Evolutionary conservation across 53 echinoderm and acorn worm species (phyloP), one percentile per base, ranked within the genome.

Genomic region (Holothuria leucospilota): DNA sequence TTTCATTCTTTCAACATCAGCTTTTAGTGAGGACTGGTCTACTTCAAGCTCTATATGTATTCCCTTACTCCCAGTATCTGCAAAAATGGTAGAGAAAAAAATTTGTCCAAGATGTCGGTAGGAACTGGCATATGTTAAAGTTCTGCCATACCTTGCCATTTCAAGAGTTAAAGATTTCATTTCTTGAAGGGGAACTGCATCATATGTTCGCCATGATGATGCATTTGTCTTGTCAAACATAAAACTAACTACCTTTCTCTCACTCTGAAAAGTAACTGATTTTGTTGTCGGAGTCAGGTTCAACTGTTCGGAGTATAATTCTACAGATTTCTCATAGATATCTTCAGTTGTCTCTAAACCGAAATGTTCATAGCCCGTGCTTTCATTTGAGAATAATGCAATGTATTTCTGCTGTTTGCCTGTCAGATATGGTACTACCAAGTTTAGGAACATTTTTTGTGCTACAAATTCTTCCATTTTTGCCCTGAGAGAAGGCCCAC

Each of bases 71-170:
- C 39, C 26, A 39, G 16, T 87, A 68, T 87, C 88, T 14, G 90
- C 60, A 80, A 99, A 99, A 49, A 99, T 81, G 12, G 94, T 95
- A 20, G 99, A 95, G 68, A 99, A 99, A 13, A 81, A 86, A 15
- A 87, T 59, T n/a, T 87, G 53, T 21, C 85, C 95, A 49, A 59
- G 87, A 62, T 90, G 85, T 14, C 6, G 29, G 46, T 95, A 95
- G 4, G 93, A 93, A 84, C 95, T 90, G n/a, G 93, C 84, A 58
- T 90, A 99, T 20, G 59, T 78, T 25, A 99, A 82, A 52, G 87
- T 92, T 65, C 87, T 86, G 42, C 93, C 92, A 20, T 62, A 73
- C 20, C 84, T 63, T 9, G 99, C 94, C 86, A 95, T 99, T 15
- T 69, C 62, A 40, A 92, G 59, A n/a, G 93, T 89, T 16, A 89